A percentile compares a stretch with the other conserved stretches of the same genome.
Evolutionary conservation across 2,113 vertebrate genomes (phyloP).

Genomic region (Trematomus loennbergii): DNA sequence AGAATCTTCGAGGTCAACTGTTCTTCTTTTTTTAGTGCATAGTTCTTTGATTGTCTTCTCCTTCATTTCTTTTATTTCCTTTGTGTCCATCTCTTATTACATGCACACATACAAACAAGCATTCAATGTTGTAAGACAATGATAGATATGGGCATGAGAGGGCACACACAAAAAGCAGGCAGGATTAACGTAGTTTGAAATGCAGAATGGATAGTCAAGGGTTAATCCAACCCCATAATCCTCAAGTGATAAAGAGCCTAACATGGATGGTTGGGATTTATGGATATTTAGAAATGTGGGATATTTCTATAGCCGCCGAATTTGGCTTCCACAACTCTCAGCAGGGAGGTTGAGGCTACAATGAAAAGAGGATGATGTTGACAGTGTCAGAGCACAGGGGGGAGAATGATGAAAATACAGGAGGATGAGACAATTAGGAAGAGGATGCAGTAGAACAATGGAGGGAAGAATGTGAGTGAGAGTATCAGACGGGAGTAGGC

Average conservation of each 20-base stretch:
- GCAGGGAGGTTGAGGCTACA: slow-evolving; percentile 42
- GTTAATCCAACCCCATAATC: slow-evolving; percentile 71
- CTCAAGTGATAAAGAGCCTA: slow-evolving; percentile 67
- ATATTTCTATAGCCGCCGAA: slow-evolving; percentile 55
- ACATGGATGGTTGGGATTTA: slow-evolving; percentile 54
- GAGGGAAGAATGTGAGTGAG: background rate
- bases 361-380: slow-evolving; percentile 19
- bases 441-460: slow-evolving; percentile 4
- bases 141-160: slow-evolving; percentile 26
- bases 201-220: slow-evolving; percentile 46
- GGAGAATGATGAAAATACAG: background rate
- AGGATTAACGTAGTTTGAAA: slow-evolving; percentile 59
- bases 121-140: slow-evolving; percentile 26
- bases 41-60: slow-evolving; percentile 2
- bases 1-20: slow-evolving; percentile 13
- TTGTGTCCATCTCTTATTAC: background rate
- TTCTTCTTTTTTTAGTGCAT: background rate
- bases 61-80: background rate
- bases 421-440: background rate
- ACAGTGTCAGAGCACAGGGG: background rate
- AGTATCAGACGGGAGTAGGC: background rate
- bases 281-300: slow-evolving; percentile 66
- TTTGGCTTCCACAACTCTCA: slow-evolving; percentile 48
- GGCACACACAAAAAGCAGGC: slow-evolving; percentile 26
- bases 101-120: slow-evolving; percentile 4